Base-by-base conservation (phyloP, 92 coral and sea anemone genomes). In the Bergia sp. region DNA sequence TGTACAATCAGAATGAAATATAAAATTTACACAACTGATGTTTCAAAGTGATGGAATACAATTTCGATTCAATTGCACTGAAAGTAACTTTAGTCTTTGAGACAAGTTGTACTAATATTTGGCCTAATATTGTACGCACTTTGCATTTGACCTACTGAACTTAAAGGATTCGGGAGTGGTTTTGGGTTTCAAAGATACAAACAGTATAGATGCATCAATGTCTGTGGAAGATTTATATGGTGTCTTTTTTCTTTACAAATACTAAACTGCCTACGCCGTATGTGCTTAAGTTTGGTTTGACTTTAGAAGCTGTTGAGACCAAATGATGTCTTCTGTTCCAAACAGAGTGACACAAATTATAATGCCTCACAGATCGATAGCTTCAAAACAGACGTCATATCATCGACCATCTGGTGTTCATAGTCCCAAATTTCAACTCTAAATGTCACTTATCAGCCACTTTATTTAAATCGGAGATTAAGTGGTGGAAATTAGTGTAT, bases 131-230 rank as follows among this genome's bases (percentile, higher is more conserved):
- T 75, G 79, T 76, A 39, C 29, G 50, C 10, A 41, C 13, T 41
- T 76, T 41, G 79, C 11, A 76, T 50, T 76, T 76, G 79, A 76
- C 79, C 79, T 76, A 4, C 5, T 76, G 79, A 76, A 41, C 79
- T 39, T 38, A 37, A 2, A 23, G 78, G 78, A 10, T 38, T 38
- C 37, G 3, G 18, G 44, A 73, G 78, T 21, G 37, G 78, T 73
- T 73, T 73, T 55, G 47, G 44, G 43, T 73, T 73, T 73, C 78
- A 73, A 13, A 37, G 42, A 73, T 36, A 11, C 12, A 39, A 74
- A 38, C 20, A 74, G n/a, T 74, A 9, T 5, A 37, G 79, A 39
- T 74, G 6, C 44, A 29, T 41, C 10, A 44, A 76, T 40, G 45
- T 42, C 79, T 76, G 43, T 76, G 23, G 45, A 41, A 76, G 12